A percentile compares a stretch with the other conserved stretches of the same genome.
Evolutionary conservation across 2,888 invertebrate species (phyloP).

Genomic region (Danaus chrysippus): DNA sequence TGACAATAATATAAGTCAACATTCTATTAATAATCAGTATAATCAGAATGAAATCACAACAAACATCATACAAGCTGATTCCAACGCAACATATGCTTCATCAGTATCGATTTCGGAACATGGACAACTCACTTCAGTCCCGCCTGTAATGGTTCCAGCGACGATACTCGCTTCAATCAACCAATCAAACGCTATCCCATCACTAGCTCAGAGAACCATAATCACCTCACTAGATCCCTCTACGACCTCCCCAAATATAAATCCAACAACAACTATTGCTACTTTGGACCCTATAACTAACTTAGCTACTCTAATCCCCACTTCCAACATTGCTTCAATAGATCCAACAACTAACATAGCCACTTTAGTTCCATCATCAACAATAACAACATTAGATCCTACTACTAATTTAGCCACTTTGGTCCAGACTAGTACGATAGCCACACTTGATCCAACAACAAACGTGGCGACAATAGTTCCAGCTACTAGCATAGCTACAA

Average conservation of each 20-base stretch:
- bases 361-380: neutral
- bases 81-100: constrained; percentile 11
- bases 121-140: neutral
- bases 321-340: neutral
- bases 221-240: neutral
- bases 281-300: neutral
- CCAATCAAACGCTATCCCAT: neutral
- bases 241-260: neutral
- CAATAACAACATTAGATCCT: neutral
- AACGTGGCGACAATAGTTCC: neutral
- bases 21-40: constrained; percentile 11
- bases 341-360: neutral
- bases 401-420: constrained; percentile 4
- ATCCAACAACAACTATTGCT: neutral
- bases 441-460: constrained; percentile 4
- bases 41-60: constrained; percentile 14
- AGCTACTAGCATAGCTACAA: constrained; percentile 8
- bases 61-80: constrained; percentile 13
- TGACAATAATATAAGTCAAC: constrained; percentile 14
- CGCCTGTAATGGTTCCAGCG: neutral
- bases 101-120: too few relatives aligned
- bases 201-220: neutral
- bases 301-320: neutral
- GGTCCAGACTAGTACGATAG: constrained; percentile 7
- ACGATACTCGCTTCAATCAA: neutral